Base-by-base conservation (phyloP, 2,888 invertebrate species). In the Leistus spinibarbis region DNA sequence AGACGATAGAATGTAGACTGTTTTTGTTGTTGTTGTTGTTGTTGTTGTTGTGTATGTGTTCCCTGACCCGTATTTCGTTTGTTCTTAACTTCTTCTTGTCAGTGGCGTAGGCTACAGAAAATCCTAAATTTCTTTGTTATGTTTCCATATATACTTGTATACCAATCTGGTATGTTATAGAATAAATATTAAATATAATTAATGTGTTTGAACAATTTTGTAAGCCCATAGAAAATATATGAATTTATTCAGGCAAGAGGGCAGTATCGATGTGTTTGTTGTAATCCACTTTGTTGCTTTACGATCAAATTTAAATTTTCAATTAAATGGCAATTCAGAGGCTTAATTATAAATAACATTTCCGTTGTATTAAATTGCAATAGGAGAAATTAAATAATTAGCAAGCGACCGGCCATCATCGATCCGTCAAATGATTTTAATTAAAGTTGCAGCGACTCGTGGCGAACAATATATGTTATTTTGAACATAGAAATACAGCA, bases 321-420 rank as follows among this genome's bases (percentile, higher is more conserved):
- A 60, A 60, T 60, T 60, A 60, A 60, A 60, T 60, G 17, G 19
- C 60, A n/a, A 60, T 60, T 60, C 16, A 19, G n/a, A 20, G 3
- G n/a, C 13, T 17, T 60, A 60, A 60, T 60, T 60, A 60, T 10
- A 60, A 60, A 60, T 60, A 19, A 60, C 60, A 60, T 60, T 60
- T 22, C 10, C 16, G 60, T 60, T 20, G 19, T 22, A 60, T 60
- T 60, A 60, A 60, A 60, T 60, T 60, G 17, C 60, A 60, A 60
- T 60, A 60, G 22, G 20, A 60, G 60, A 60, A 60, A 60, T 60
- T 60, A 60, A 60, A 60, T 22, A 60, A 60, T 60, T 60, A 60
- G n/a, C n/a, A n/a, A n/a, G n/a, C n/a, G n/a, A n/a, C n/a, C 60
- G 10, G 57, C 16, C 19, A n/a, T n/a, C 16, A 57, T 57, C 57